Evolutionary conservation across 2,797 vertebrate genomes (phyloP).

Genomic region (Mastacembelus armatus): DNA sequence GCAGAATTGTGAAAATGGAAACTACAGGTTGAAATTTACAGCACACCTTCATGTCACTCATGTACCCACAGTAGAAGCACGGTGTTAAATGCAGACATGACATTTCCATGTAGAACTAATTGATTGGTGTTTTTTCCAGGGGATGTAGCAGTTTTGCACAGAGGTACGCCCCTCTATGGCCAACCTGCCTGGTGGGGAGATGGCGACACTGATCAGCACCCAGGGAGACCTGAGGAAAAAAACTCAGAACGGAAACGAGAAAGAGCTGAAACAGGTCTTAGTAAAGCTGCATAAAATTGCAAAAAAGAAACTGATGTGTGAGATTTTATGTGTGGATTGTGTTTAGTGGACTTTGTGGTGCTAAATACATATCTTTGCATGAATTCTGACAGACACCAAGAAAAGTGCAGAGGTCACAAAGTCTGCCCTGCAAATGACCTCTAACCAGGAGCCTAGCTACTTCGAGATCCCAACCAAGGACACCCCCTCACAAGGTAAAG

Average conservation of each 20-base stretch:
- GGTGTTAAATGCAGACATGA: not conserved
- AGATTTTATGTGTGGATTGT: no score
- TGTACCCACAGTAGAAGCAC: no score
- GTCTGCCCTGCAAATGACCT: conserved; percentile 78
- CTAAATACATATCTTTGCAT: not conserved
- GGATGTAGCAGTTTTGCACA: conserved; percentile 87
- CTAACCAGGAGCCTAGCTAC: conserved; percentile 93
- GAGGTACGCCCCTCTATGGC: conserved; percentile 94
- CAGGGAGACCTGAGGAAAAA: conserved; percentile 85
- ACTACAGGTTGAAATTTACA: no score
- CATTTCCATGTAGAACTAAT: not conserved
- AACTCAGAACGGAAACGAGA: conserved; percentile 82
- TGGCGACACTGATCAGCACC: conserved; percentile 85
- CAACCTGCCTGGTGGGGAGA: conserved; percentile 99
- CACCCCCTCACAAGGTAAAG: conserved; percentile 76
- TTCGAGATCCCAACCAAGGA: conserved; percentile 97
- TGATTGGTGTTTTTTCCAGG: conserved; percentile 41
- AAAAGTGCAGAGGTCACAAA: conserved; percentile 80
- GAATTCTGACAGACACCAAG: conserved; percentile 68
- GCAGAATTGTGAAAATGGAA: no score
- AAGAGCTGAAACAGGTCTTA: conserved; percentile 82
- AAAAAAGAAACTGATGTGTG: not conserved
- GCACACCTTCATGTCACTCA: no score
- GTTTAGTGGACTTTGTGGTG: conserved; percentile 1
- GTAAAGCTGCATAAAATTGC: not conserved